Evolutionary conservation across 1,140 invertebrate species (phyloP).

Genomic region (Lepeophtheirus salmonis): DNA sequence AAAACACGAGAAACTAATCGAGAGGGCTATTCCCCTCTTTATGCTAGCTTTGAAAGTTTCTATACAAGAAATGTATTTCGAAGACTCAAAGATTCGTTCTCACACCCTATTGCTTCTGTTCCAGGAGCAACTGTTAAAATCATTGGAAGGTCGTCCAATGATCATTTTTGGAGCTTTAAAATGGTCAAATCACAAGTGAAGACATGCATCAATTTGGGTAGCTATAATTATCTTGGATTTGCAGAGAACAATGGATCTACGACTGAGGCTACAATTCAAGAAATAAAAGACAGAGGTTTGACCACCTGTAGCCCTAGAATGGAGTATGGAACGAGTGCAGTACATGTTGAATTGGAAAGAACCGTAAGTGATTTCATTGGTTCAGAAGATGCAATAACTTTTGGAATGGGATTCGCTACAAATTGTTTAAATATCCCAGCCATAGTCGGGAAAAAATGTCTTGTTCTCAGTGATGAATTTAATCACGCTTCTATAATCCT

Average conservation of each 20-base stretch:
- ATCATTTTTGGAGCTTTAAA: conserved; percentile 55
- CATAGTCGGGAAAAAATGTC: conserved; percentile 53
- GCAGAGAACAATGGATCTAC: conserved; percentile 52
- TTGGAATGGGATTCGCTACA: conserved; percentile 97
- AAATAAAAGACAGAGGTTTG: conserved; percentile 44
- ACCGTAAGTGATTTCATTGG: conserved; percentile 74
- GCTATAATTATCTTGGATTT: conserved; percentile 83
- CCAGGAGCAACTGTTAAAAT: conserved; percentile 69
- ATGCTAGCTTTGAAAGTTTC: conserved; percentile 79
- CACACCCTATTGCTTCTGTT: conserved; percentile 72
- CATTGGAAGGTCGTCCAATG: conserved; percentile 59
- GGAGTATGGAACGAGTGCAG: conserved; percentile 41
- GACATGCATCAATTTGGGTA: conserved; percentile 70
- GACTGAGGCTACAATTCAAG: conserved; percentile 43
- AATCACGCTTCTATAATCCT: conserved; percentile 93
- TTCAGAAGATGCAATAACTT: conserved; percentile 77
- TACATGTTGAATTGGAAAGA: conserved; percentile 64
- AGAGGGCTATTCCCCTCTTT: conserved; percentile 71
- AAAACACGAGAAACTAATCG: background rate
- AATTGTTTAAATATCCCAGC: conserved; percentile 82
- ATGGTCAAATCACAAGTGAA: conserved; percentile 25
- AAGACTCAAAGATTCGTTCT: conserved; percentile 78
- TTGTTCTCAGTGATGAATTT: conserved; percentile 86
- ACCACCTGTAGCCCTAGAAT: conserved; percentile 41
- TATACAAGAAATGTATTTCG: conserved; percentile 83